Evolutionary conservation across 2,888 invertebrate species (phyloP).

Genomic region (Dorcus parallelipipedus): DNA sequence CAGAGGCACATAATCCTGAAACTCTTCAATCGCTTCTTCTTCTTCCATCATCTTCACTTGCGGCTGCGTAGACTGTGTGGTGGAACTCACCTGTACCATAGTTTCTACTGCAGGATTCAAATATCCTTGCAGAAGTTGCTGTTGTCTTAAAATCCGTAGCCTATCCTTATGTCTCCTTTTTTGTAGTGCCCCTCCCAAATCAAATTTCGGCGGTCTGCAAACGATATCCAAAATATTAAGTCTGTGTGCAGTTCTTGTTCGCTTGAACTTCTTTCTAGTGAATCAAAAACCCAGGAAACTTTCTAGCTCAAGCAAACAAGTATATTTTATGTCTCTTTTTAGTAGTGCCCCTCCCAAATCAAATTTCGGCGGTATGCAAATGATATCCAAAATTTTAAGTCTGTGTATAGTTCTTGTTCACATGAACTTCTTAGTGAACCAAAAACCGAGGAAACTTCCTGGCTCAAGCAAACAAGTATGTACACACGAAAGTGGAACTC

Average conservation of each 20-base stretch:
- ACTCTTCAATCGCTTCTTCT: conserved; percentile 27
- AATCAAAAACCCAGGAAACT: no score
- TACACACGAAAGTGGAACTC: background rate
- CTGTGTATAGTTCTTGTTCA: no score
- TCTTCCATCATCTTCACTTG: background rate
- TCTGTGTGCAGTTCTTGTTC: no score
- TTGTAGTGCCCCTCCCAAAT: conserved; percentile 57
- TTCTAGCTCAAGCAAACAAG: background rate
- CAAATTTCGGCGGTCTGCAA: conserved; percentile 58
- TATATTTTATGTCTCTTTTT: conserved; percentile 49
- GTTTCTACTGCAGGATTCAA: conserved; percentile 9
- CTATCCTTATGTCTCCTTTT: conserved; percentile 55
- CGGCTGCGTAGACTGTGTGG: no score
- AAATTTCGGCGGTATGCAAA: conserved; percentile 57
- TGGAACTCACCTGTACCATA: no score
- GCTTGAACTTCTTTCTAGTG: no score
- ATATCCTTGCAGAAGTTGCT: conserved; percentile 37
- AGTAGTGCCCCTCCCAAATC: conserved; percentile 57
- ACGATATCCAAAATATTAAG: background rate
- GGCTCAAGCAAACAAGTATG: background rate
- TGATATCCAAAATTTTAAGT: no score
- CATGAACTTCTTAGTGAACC: no score
- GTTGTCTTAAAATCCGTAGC: conserved; percentile 36
- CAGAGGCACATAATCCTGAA: conserved; percentile 25
- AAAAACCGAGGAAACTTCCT: no score